Percentiles rank a stretch among this genome's conserved stretches.
Conservation (phyloP, 1,140 invertebrate genomes). For the Laupala kohalensis region DNA sequence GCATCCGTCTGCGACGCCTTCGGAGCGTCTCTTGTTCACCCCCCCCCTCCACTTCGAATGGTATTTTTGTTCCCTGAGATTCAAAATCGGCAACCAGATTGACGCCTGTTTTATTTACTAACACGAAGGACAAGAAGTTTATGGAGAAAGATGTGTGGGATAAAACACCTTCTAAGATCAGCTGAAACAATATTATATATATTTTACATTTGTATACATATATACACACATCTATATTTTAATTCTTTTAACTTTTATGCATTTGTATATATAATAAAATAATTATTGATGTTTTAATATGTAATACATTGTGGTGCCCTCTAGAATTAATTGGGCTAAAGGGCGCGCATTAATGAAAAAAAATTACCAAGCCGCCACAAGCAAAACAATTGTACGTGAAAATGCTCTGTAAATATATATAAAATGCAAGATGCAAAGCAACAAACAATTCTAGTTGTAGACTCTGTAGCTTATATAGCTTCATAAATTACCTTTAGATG, state of each 20-base stretch:
- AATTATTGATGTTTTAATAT: constrained; percentile 13
- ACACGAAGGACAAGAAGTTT: neutral
- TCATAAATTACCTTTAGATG: neutral
- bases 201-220: constrained; percentile 10
- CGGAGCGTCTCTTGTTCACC: neutral
- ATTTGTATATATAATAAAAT: constrained; percentile 11
- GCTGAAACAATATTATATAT: constrained; percentile 9
- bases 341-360: neutral
- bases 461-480: neutral
- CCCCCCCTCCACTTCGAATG: neutral
- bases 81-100: neutral
- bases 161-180: constrained; percentile 4
- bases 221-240: constrained; percentile 12
- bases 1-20: neutral
- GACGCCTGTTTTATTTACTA: neutral
- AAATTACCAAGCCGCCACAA: neutral
- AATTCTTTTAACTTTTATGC: constrained; percentile 11
- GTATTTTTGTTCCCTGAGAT: neutral
- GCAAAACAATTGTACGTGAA: neutral
- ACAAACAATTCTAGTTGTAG: neutral
- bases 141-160: neutral
- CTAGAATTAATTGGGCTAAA: neutral
- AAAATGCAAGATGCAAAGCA: neutral
- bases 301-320: neutral
- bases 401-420: neutral